These are phyloP conservation scores for Melinaea marsaeus DNA, from an alignment of 2,888 invertebrate genomes.

Conservation along the genomic window DNA sequence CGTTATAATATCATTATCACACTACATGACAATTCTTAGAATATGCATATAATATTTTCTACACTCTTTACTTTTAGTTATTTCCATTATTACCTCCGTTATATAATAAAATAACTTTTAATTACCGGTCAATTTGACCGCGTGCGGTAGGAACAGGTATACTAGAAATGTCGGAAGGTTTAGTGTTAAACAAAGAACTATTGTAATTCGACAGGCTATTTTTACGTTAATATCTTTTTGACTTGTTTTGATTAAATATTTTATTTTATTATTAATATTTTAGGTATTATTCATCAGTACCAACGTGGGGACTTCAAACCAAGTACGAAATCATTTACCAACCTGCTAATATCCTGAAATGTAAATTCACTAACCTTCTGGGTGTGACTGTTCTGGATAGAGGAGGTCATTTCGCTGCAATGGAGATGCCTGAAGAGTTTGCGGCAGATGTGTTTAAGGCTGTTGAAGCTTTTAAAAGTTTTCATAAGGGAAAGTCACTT, in stretches of 20 bases:
- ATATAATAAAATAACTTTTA: too few species aligned
- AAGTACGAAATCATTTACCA: conserved; percentile 80
- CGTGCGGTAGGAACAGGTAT: too few species aligned
- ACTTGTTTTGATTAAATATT: background rate
- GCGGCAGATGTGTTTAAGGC: conserved; percentile 78
- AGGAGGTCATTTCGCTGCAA: conserved; percentile 90
- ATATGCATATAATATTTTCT: too few species aligned
- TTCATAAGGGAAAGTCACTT: conserved; percentile 22
- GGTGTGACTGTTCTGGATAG: conserved; percentile 77
- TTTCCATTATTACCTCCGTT: too few species aligned
- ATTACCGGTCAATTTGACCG: too few species aligned
- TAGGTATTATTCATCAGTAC: conserved; percentile 73
- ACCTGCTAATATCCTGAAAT: conserved; percentile 74
- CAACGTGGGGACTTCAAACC: conserved; percentile 82
- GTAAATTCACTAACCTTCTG: conserved; percentile 79
- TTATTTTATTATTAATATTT: background rate
- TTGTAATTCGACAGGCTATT: background rate
- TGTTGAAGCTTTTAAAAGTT: conserved; percentile 35
- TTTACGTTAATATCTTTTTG: background rate
- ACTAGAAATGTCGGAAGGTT: background rate
- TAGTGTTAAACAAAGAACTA: background rate
- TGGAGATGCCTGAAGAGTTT: conserved; percentile 83
- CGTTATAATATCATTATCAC: too few species aligned
- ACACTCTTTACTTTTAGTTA: too few species aligned
- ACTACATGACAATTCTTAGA: too few species aligned